A percentile compares a stretch with the other conserved stretches of the same genome.
phyloP scores from a whole-genome alignment of 2,113 vertebrate species.

The Saimiri boliviensis region DNA sequence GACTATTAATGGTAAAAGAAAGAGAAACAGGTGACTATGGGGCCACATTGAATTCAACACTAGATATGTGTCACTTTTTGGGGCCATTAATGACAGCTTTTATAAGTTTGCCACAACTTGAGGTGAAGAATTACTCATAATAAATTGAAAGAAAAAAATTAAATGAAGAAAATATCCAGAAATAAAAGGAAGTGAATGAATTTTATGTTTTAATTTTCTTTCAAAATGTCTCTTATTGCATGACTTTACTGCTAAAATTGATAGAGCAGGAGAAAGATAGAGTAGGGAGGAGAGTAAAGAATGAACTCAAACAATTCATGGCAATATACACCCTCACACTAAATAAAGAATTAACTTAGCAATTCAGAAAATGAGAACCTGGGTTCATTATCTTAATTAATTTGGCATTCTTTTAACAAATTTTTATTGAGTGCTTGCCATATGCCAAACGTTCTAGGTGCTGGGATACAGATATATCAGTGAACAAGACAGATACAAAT shows the following conservation, averaged over 20 bases:
- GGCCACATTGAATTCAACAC: constrained; percentile 1
- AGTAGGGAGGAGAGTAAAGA: background rate
- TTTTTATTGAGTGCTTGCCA: constrained; percentile 28
- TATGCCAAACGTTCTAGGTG: background rate
- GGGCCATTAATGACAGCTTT: background rate
- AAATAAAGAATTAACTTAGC: background rate
- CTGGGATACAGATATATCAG: background rate
- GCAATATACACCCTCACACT: background rate
- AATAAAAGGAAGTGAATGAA: constrained; percentile 9
- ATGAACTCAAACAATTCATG: constrained; percentile 16
- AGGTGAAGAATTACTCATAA: constrained; percentile 23
- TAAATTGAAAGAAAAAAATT: constrained; percentile 2
- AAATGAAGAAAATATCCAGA: background rate
- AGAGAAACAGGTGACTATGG: constrained; percentile 24
- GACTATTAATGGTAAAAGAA: background rate
- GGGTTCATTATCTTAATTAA: constrained; percentile 50
- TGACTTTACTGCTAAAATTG: constrained; percentile 42
- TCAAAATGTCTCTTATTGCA: constrained; percentile 6
- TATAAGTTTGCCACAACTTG: constrained; percentile 21
- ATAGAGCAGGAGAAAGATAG: background rate
- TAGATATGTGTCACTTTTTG: background rate
- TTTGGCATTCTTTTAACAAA: constrained; percentile 19
- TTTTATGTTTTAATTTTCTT: constrained; percentile 22
- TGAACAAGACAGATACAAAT: background rate
- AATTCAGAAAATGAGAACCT: constrained; percentile 45